A percentile compares a stretch with the other conserved stretches of the same genome.
These are phyloP conservation scores for Cataglyphis rosenhaueri DNA, from an alignment of 2,888 invertebrate genomes.

Conservation along the genomic window DNA sequence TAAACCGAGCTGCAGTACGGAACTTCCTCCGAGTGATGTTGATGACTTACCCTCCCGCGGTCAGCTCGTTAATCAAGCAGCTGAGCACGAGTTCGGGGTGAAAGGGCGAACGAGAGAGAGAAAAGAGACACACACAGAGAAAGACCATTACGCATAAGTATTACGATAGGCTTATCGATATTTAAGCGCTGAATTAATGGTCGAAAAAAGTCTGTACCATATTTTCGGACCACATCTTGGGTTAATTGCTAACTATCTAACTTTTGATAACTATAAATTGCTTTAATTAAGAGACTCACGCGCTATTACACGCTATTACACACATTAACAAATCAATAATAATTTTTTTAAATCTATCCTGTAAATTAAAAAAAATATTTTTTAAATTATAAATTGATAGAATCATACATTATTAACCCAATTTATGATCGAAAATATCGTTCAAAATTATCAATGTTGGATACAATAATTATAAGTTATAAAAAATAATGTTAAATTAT, in stretches of 20 bases:
- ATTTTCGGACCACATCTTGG: slow-evolving; percentile 32
- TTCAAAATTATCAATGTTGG: slow-evolving; percentile 55
- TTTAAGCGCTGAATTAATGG: slow-evolving; percentile 63
- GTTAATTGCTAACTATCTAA: neutral
- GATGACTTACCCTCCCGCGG: slow-evolving; percentile 92
- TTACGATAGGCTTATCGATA: slow-evolving; percentile 69
- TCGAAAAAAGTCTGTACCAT: slow-evolving; percentile 8
- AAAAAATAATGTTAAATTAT: neutral
- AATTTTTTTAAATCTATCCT: neutral
- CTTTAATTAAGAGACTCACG: neutral
- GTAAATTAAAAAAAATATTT: neutral
- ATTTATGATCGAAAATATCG: slow-evolving; percentile 24
- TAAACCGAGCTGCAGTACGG: slow-evolving; percentile 78
- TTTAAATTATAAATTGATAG: neutral
- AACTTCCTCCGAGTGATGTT: slow-evolving; percentile 78
- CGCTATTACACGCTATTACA: neutral
- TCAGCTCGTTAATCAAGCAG: slow-evolving; percentile 95
- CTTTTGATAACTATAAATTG: neutral
- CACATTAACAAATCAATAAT: neutral
- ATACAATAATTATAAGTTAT: slow-evolving; percentile 23
- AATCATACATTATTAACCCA: neutral
- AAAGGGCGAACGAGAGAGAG: slow-evolving; percentile 84
- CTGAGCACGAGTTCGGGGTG: slow-evolving; percentile 87
- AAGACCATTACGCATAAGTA: slow-evolving; percentile 82
- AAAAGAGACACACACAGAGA: slow-evolving; percentile 85